Evolutionary conservation across 1,140 invertebrate species (phyloP), one percentile per base, ranked within the genome.

Genomic region (Grapholita molesta): DNA sequence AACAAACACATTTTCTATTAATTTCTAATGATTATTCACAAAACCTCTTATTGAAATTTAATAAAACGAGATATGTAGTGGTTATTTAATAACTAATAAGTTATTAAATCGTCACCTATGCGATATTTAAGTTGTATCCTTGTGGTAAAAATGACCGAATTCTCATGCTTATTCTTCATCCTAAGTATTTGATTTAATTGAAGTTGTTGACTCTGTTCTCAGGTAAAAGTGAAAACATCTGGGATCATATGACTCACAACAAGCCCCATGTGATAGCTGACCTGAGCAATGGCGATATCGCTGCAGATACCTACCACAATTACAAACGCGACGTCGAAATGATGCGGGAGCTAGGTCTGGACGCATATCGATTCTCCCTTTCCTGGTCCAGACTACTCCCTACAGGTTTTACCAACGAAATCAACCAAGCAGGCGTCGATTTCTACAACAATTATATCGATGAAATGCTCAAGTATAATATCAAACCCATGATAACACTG

Each of bases 361-460:
- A 90, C 53, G 83, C 79, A 61, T 94, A 94, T 75, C 89, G 94
- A 6, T 94, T 95, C 78, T 95, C 94, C 0, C 77, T 95, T 53
- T 93, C 94, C 18, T 95, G 95, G 94, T 74, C 94, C 0, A 84
- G 94, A 68, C 87, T 95, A 21, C 74, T 94, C 2, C 94, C 94
- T 2, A 87, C 87, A 67, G 94, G 94, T 24, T 87, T 86, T 21
- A 52, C 85, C 0, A 88, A 93, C 67, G 48, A 89, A n/a, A 77
- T 94, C n/a, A 94, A 93, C 73, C 75, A 89, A 70, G 80, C 75
- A 5, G 93, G 92, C 6, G 57, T 94, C 1, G 74, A 85, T 6
- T 95, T 94, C 74, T 95, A 95, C 82, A 93, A 93, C 69, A 91
- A 93, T 32, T 80, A 94, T 3, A 93, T 95, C 33, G 74, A 94